Percentiles rank a stretch among this genome's conserved stretches.
These are phyloP conservation scores for Benthosema pterotum DNA, from an alignment of 2,797 vertebrate species.

Conservation along the genomic window DNA sequence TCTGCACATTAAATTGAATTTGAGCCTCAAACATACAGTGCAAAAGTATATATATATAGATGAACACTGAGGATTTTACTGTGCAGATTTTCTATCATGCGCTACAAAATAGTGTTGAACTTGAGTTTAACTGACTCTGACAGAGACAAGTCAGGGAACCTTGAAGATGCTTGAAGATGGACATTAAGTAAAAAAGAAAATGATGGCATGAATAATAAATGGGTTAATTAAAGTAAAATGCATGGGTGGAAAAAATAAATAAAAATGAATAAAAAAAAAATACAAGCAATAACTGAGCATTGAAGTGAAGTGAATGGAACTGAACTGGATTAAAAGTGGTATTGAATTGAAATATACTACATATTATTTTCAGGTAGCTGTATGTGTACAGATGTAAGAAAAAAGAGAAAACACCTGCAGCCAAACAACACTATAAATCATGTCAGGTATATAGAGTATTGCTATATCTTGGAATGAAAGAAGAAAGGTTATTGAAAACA, in stretches of 20 bases:
- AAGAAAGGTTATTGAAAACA: neutral
- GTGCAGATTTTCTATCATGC: neutral
- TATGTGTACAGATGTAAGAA: neutral
- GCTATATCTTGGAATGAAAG: neutral
- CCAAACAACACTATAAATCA: neutral
- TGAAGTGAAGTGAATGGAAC: neutral
- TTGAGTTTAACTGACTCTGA: slow-evolving; percentile 27
- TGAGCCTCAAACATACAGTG: slow-evolving; percentile 17
- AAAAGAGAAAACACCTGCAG: neutral
- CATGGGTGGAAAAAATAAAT: slow-evolving; percentile 33
- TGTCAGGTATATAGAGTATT: neutral
- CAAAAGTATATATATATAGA: too few relatives aligned
- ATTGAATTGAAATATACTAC: slow-evolving; percentile 32
- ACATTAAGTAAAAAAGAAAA: slow-evolving; percentile 17
- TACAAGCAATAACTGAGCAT: slow-evolving; percentile 15
- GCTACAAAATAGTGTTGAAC: neutral
- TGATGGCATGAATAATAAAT: slow-evolving; percentile 10
- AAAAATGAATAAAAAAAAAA: neutral
- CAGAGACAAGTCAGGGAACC: slow-evolving; percentile 14
- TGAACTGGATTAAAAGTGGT: slow-evolving; percentile 10
- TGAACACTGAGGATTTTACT: too few relatives aligned
- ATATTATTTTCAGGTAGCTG: neutral
- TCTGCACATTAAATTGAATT: slow-evolving; percentile 25
- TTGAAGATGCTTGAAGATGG: slow-evolving; percentile 7
- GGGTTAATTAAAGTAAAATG: slow-evolving; percentile 3